Percentiles rank a stretch among this genome's conserved stretches.
Conservation (phyloP, 2,888 invertebrate genomes). For the Andrena bucephala region DNA sequence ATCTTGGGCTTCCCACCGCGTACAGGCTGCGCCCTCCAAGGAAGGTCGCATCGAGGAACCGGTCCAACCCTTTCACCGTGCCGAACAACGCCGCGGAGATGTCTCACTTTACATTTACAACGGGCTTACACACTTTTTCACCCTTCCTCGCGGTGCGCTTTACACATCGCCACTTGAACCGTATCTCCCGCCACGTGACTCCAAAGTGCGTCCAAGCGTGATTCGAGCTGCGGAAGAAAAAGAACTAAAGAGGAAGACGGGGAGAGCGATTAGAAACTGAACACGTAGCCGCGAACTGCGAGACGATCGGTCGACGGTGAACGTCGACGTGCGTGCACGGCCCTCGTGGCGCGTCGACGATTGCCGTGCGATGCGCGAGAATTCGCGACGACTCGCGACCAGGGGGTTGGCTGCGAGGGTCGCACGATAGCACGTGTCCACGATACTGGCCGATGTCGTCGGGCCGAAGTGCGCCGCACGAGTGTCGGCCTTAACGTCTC, state of each 20-base stretch:
- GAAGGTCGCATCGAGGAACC: constrained; percentile 68
- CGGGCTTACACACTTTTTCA: constrained; percentile 51
- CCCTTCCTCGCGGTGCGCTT: constrained; percentile 44
- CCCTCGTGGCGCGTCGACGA: constrained; percentile 14
- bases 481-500: constrained; percentile 81
- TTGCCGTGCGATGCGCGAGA: neutral
- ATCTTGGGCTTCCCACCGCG: constrained; percentile 60
- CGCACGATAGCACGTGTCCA: constrained; percentile 61
- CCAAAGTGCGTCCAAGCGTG: too few species aligned
- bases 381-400: constrained; percentile 10
- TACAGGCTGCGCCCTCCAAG: constrained; percentile 59
- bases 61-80: constrained; percentile 29
- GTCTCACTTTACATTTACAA: constrained; percentile 47
- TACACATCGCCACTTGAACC: constrained; percentile 44
- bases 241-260: neutral
- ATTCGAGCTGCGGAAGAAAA: too few species aligned
- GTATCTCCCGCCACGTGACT: constrained; percentile 39
- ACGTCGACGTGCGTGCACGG: neutral
- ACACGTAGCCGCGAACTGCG: neutral
- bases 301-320: neutral
- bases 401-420: constrained; percentile 12
- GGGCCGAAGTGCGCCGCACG: constrained; percentile 82
- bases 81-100: constrained; percentile 33
- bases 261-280: neutral
- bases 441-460: constrained; percentile 77